These are phyloP conservation scores for Indri indri DNA, from an alignment of 2,113 vertebrate genomes.

Conservation along the genomic window DNA sequence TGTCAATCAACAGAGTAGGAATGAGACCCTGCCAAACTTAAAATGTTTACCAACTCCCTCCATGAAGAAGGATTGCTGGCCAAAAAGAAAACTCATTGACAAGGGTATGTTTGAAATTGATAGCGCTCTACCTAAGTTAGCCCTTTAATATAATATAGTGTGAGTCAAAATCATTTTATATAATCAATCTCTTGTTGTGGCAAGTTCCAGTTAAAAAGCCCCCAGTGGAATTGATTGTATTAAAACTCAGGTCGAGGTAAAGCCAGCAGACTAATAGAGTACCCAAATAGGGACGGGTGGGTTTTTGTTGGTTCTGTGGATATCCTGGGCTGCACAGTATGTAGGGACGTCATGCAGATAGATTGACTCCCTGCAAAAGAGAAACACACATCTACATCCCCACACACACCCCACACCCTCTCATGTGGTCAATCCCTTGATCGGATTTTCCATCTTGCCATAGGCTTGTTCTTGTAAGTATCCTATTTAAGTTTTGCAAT, in stretches of 20 bases:
- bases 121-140: not conserved
- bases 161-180: constrained; percentile 27
- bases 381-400: not conserved
- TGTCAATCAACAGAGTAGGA: not conserved
- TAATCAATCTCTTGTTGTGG: not conserved
- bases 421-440: no score
- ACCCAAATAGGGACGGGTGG: not conserved
- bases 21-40: not conserved
- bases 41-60: not conserved
- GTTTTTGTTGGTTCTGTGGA: not conserved
- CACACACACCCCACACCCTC: not conserved
- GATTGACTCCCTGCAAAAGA: not conserved
- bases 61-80: not conserved
- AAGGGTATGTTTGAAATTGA: not conserved
- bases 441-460: not conserved
- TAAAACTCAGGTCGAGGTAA: not conserved
- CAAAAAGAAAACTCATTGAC: not conserved
- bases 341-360: not conserved
- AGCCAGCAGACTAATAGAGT: not conserved
- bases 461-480: not conserved
- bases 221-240: not conserved
- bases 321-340: not conserved
- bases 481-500: not conserved
- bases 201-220: not conserved
- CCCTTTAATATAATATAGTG: constrained; percentile 23